A percentile compares a stretch with the other conserved stretches of the same genome.
Conservation (phyloP, 2,113 vertebrate species). For the Copsychus sechellarum region DNA sequence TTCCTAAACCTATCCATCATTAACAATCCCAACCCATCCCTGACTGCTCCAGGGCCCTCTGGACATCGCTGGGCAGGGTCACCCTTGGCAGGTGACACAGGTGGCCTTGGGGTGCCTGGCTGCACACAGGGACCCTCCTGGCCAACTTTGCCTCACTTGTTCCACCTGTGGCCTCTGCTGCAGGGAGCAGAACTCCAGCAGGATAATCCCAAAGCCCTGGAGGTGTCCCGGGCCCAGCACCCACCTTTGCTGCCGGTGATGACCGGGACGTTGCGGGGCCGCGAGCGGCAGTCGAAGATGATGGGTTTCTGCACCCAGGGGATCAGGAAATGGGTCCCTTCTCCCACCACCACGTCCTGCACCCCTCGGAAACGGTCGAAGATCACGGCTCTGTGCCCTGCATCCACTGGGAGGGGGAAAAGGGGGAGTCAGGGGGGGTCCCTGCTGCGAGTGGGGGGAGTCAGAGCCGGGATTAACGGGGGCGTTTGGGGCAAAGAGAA, state of each 20-base stretch:
- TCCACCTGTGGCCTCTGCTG: no score
- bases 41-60: no score
- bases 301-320: slow-evolving; percentile 98
- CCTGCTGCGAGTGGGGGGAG: neutral
- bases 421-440: fast-evolving
- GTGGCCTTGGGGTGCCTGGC: no score
- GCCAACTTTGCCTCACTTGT: no score
- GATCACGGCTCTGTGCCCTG: slow-evolving; percentile 93
- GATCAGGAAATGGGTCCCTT: slow-evolving; percentile 96
- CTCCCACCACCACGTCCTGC: slow-evolving; percentile 86
- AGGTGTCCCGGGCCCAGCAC: no score
- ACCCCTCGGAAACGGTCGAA: slow-evolving; percentile 93
- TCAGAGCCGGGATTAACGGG: no score
- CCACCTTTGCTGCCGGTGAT: slow-evolving; percentile 96
- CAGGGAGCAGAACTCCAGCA: neutral
- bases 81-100: no score
- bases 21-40: no score
- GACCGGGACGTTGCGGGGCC: slow-evolving; percentile 93
- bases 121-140: no score
- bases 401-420: slow-evolving; percentile 81
- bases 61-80: no score
- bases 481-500: fast-evolving
- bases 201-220: no score
- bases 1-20: no score
- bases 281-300: slow-evolving; percentile 94